These are phyloP conservation scores for Philopotamus ludificatus DNA, from an alignment of 1,140 invertebrate genomes.

Conservation along the genomic window DNA sequence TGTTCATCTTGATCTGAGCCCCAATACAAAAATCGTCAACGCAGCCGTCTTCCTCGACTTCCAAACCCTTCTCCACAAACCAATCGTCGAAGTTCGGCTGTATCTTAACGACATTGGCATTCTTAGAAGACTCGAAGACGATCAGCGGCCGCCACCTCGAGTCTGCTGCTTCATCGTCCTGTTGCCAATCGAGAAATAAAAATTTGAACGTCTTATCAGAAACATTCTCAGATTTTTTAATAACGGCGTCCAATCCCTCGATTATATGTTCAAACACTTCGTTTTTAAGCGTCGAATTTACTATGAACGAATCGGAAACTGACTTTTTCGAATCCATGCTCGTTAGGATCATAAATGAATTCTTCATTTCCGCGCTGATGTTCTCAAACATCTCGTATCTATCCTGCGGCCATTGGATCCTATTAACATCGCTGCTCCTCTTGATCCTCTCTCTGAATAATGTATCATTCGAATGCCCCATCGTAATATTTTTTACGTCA, in stretches of 20 bases:
- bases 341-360: slow-evolving; percentile 37
- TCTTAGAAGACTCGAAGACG: slow-evolving; percentile 32
- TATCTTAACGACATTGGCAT: slow-evolving; percentile 30
- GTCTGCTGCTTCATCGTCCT: slow-evolving; percentile 7
- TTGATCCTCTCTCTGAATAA: background rate
- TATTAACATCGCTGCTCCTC: too few relatives aligned
- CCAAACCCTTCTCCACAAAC: slow-evolving; percentile 34
- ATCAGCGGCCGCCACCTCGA: slow-evolving; percentile 36
- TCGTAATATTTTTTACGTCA: background rate
- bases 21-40: slow-evolving; percentile 40
- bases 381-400: slow-evolving; percentile 40
- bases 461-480: background rate
- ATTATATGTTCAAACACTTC: slow-evolving; percentile 38
- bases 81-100: slow-evolving; percentile 40
- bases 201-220: slow-evolving; percentile 37
- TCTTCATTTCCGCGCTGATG: slow-evolving; percentile 38
- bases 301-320: slow-evolving; percentile 25
- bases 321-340: slow-evolving; percentile 35
- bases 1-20: slow-evolving; percentile 38
- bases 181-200: slow-evolving; percentile 36
- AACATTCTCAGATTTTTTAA: slow-evolving; percentile 19
- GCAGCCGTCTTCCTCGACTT: slow-evolving; percentile 36
- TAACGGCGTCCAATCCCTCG: slow-evolving; percentile 32
- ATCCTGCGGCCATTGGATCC: slow-evolving; percentile 30
- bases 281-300: slow-evolving; percentile 30